Evolutionary conservation across 1,140 invertebrate genomes (phyloP), one percentile per base, ranked within the genome.

Genomic region (Gryon sp.): DNA sequence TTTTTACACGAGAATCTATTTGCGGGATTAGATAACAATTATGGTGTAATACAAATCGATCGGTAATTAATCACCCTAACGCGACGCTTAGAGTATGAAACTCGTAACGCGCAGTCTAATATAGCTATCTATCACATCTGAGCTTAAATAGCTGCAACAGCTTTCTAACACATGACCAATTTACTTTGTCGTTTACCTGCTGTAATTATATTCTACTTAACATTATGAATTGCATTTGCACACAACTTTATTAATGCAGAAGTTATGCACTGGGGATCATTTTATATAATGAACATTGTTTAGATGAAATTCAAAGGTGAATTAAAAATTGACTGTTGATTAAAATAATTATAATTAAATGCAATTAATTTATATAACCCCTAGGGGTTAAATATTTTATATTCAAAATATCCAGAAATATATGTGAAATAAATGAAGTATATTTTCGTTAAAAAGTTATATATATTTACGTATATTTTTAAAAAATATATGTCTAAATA

Each of bases 41-140:
- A 66, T 53, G 20, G 46, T 26, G 46, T 34, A 41, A 11, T 32
- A 24, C 45, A 40, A 20, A 75, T 75, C 70, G 70, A 75, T 75
- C 26, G 45, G 32, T 66, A 75, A 66, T 75, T 75, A 75, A 66
- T 66, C 62, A 66, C 22, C n/a, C n/a, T n/a, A n/a, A n/a, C n/a
- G n/a, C n/a, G n/a, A 16, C 7, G 60, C 32, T n/a, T 8, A 7
- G 2, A 26, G 28, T 43, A 40, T 28, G 18, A 34, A 60, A 75
- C 48, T 46, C 14, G 43, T 11, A 59, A 52, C 20, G 18, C 19
- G 43, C 22, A 57, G 28, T 76, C 59, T 69, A 69, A 76, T 62
- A 48, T 50, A 76, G 65, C 46, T 28, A 65, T 69, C 63, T 63
- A 63, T 76, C 57, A 59, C 41, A 68, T 36, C 55, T 70, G 18